phyloP scores from a whole-genome alignment of 2,888 invertebrate genomes.

The Lithodes maja region DNA sequence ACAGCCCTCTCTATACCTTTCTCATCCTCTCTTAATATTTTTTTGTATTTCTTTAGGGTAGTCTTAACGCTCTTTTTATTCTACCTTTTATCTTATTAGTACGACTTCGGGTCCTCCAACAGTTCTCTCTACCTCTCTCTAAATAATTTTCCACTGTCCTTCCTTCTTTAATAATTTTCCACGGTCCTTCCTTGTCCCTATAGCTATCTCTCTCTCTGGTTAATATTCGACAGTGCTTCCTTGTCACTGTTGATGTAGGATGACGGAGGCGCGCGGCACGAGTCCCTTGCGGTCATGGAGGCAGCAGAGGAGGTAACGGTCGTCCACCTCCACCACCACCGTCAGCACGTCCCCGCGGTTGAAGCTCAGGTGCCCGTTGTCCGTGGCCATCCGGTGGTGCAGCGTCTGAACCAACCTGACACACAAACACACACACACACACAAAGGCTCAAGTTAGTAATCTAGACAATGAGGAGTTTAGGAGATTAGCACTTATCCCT shows the following conservation, averaged over 20 bases:
- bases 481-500: too few relatives aligned
- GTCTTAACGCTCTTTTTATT: not conserved
- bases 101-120: not conserved
- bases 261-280: constrained; percentile 77
- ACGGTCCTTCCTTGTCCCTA: not conserved
- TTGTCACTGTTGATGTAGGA: constrained; percentile 50
- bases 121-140: constrained; percentile 8
- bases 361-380: constrained; percentile 85
- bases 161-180: not conserved
- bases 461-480: too few relatives aligned
- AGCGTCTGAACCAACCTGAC: constrained; percentile 83
- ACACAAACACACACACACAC: too few relatives aligned
- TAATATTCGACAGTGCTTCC: not conserved
- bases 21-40: not conserved
- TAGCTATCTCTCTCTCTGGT: not conserved
- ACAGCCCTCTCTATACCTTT: not conserved
- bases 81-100: not conserved
- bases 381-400: constrained; percentile 84
- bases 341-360: constrained; percentile 85
- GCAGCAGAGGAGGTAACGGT: constrained; percentile 83
- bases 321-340: constrained; percentile 85
- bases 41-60: not conserved
- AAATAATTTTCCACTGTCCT: not conserved
- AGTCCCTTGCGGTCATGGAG: constrained; percentile 85
- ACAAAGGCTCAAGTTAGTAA: too few relatives aligned